Conservation (phyloP, 2,113 vertebrate genomes). For the Psettodes erumei region DNA sequence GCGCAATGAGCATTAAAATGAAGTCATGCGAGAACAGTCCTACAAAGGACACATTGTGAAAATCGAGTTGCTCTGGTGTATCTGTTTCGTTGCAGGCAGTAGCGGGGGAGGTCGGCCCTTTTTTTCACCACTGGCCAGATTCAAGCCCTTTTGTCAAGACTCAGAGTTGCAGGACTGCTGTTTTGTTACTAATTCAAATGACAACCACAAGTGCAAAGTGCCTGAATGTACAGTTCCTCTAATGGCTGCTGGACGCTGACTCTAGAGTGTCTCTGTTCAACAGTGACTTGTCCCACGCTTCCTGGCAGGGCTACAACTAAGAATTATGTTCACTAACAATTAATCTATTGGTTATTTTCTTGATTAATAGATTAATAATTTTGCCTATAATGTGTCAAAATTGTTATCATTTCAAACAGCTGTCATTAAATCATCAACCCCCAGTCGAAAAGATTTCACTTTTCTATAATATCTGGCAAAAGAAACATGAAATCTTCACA, state of each 20-base stretch:
- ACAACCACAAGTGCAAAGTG: background rate
- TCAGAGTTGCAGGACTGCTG: background rate
- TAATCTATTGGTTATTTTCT: background rate
- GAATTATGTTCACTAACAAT: background rate
- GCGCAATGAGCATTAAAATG: background rate
- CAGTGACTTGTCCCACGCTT: background rate
- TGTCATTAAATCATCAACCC: too few relatives aligned
- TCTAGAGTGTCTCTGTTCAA: background rate
- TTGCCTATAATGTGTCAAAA: too few relatives aligned
- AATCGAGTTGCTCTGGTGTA: background rate
- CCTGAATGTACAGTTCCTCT: background rate
- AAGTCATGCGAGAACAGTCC: background rate
- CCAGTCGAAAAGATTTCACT: background rate
- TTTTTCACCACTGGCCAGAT: background rate
- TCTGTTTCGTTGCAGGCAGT: background rate
- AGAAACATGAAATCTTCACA: background rate
- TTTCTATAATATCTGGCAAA: background rate
- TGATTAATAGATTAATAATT: too few relatives aligned
- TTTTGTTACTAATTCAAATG: background rate
- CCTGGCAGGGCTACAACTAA: background rate
- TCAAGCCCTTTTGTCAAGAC: background rate
- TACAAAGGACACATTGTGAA: constrained; percentile 10
- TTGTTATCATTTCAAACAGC: too few relatives aligned
- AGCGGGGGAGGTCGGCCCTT: background rate
- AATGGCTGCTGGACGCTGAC: background rate